Conservation (phyloP, 2,888 invertebrate genomes). For the Cantharis nigra region DNA sequence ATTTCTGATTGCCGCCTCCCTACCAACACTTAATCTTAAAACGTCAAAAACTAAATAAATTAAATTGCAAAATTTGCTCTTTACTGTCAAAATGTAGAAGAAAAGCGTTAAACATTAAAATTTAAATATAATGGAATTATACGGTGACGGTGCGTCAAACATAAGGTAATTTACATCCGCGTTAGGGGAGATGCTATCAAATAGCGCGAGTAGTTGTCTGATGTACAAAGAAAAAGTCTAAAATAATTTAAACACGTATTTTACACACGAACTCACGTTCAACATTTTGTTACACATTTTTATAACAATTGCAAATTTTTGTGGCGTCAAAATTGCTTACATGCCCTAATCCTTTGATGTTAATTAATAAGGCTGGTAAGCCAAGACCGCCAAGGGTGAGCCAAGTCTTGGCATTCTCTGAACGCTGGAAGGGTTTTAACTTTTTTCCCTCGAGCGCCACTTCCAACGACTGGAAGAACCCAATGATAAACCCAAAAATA, state of each 20-base stretch:
- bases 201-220: background rate
- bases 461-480: too few relatives aligned
- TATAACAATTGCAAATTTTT: background rate
- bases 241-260: background rate
- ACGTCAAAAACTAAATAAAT: background rate
- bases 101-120: background rate
- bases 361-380: background rate
- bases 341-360: background rate
- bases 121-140: background rate
- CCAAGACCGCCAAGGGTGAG: too few relatives aligned
- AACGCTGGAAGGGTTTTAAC: too few relatives aligned
- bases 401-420: too few relatives aligned
- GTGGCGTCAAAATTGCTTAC: background rate
- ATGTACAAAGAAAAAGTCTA: background rate
- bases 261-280: background rate
- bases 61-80: background rate
- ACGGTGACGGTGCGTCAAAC: background rate
- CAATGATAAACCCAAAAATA: too few relatives aligned
- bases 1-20: background rate
- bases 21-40: background rate
- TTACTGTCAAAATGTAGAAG: background rate
- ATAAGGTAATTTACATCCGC: slow-evolving; percentile 11
- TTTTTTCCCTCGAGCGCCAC: too few relatives aligned
- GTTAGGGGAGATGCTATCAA: slow-evolving; percentile 10
- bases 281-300: background rate